Conservation (phyloP, 53 echinoderm and acorn worm species). For the Pentamera pediparva region DNA sequence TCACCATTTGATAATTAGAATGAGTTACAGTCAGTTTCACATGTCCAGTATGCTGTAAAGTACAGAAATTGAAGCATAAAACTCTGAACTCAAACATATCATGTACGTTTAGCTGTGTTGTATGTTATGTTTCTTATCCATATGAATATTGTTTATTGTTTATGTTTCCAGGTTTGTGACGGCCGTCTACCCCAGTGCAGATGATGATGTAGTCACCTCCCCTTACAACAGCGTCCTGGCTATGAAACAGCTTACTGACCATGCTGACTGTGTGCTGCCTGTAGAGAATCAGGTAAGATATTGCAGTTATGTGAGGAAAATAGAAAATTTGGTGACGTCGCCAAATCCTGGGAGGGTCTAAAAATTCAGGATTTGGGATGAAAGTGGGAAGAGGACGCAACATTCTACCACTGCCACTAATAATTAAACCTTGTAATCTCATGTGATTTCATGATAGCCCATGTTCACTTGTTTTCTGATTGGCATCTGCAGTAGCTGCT, state of each 20-base stretch:
- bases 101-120: background rate
- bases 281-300: slow-evolving; percentile 81
- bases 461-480: too few species aligned
- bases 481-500: too few species aligned
- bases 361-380: too few species aligned
- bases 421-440: too few species aligned
- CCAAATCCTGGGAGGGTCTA: too few species aligned
- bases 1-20: too few species aligned
- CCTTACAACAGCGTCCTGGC: slow-evolving; percentile 93
- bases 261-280: slow-evolving; percentile 91
- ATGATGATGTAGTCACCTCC: slow-evolving; percentile 83
- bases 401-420: too few species aligned
- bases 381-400: too few species aligned
- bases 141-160: background rate
- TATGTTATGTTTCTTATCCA: background rate
- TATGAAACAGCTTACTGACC: slow-evolving; percentile 85
- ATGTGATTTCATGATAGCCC: too few species aligned
- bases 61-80: background rate
- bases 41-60: background rate
- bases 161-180: slow-evolving; percentile 51
- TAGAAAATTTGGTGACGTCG: too few species aligned
- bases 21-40: background rate
- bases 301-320: too few species aligned
- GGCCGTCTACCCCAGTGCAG: slow-evolving; percentile 68
- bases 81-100: background rate